Evolutionary conservation across 2,113 vertebrate species (phyloP).

Genomic region (Redunca redunca): DNA sequence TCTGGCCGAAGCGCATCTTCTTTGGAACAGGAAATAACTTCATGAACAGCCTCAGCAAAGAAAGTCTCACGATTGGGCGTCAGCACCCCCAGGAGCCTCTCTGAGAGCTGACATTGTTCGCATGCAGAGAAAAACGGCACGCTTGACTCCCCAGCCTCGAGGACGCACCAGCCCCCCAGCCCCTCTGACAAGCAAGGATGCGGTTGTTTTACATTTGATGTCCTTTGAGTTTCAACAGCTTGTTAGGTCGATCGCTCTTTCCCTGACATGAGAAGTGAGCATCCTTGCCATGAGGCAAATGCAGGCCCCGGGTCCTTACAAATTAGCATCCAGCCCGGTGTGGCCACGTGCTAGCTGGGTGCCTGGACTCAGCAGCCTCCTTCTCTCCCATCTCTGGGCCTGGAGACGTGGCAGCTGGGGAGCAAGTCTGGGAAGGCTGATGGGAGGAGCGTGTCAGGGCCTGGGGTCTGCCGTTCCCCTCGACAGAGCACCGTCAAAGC

Average conservation of each 20-base stretch:
- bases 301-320: fast-evolving
- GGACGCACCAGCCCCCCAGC: fast-evolving
- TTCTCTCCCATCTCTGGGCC: neutral
- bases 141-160: fast-evolving
- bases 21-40: neutral
- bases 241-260: neutral
- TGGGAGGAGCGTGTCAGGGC: neutral
- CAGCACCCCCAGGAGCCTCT: neutral
- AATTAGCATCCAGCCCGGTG: neutral
- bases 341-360: too few species aligned
- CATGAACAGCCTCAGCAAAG: neutral
- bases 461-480: fast-evolving
- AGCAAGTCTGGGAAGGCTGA: neutral
- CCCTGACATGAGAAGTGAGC: neutral
- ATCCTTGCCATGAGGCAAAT: neutral
- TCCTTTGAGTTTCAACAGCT: neutral
- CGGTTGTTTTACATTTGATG: neutral
- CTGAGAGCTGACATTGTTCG: fast-evolving
- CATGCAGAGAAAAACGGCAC: fast-evolving
- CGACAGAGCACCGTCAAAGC: too few species aligned
- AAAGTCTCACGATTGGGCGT: neutral
- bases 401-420: fast-evolving
- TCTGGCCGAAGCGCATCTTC: neutral
- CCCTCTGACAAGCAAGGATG: neutral
- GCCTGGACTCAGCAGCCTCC: neutral